Evolutionary conservation across 2,113 vertebrate species (phyloP).

Genomic region (Pterocles gutturalis): DNA sequence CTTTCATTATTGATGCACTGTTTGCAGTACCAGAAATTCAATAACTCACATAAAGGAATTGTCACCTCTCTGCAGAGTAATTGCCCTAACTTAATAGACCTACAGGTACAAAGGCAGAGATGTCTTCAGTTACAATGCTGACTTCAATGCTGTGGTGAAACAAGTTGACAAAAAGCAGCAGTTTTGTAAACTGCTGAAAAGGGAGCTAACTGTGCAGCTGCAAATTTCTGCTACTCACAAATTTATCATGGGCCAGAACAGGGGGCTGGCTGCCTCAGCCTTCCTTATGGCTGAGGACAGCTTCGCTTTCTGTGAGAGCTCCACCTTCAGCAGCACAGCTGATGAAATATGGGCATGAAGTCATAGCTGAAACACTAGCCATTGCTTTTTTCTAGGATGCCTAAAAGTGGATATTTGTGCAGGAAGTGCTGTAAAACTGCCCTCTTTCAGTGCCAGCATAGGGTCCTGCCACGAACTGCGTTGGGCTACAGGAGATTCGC

Average conservation of each 20-base stretch:
- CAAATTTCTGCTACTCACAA: not conserved
- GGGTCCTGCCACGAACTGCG: not conserved
- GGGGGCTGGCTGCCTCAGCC: not conserved
- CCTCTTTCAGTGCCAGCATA: not conserved
- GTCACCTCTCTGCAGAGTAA: slow-evolving; percentile 46
- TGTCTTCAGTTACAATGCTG: not conserved
- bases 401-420: not conserved
- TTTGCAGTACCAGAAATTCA: slow-evolving; percentile 52
- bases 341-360: not conserved
- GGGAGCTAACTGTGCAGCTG: not conserved
- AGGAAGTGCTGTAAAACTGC: not conserved
- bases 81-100: slow-evolving; percentile 33
- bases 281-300: not conserved
- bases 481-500: not conserved
- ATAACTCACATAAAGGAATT: slow-evolving; percentile 45
- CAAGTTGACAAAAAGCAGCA: not conserved
- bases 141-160: not conserved
- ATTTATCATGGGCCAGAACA: not conserved
- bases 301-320: not conserved
- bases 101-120: not conserved
- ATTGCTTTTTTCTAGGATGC: not conserved
- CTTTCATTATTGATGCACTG: slow-evolving; percentile 10
- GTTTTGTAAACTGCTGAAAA: not conserved
- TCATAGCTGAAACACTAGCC: not conserved
- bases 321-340: not conserved